phyloP scores from a whole-genome alignment of 2,113 vertebrate species.

The Protobothrops mucrosquamatus region DNA sequence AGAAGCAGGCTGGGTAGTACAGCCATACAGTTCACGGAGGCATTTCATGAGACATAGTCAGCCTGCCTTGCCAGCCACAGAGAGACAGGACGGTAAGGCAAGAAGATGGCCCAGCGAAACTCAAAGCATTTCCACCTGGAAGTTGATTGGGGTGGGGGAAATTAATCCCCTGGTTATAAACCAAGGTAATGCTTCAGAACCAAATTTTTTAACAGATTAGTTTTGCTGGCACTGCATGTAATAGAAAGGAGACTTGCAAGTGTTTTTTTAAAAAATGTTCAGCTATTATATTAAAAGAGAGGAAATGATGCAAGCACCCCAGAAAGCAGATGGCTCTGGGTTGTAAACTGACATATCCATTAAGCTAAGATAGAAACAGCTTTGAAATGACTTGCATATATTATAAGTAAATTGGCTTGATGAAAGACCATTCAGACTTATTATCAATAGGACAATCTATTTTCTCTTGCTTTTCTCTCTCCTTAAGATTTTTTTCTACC shows the following conservation, averaged over 20 bases:
- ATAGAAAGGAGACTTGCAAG: constrained; percentile 28
- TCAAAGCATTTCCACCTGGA: neutral
- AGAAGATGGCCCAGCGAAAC: neutral
- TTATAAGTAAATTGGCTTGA: neutral
- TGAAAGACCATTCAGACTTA: neutral
- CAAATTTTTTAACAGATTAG: neutral
- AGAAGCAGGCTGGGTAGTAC: neutral
- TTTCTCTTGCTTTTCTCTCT: neutral
- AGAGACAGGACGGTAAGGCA: neutral
- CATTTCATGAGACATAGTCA: neutral
- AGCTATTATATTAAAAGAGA: constrained; percentile 16
- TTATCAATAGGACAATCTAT: constrained; percentile 6
- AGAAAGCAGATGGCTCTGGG: constrained; percentile 16
- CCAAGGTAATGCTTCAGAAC: neutral
- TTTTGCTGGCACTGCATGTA: neutral
- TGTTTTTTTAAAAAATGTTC: constrained; percentile 17
- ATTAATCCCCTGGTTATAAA: neutral
- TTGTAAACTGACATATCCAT: constrained; percentile 11
- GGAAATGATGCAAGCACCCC: constrained; percentile 3
- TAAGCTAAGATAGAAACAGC: neutral
- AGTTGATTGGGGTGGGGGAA: neutral
- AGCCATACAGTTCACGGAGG: neutral
- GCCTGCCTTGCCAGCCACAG: neutral
- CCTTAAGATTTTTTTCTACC: neutral
- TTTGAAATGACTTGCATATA: constrained; percentile 12